Percentiles rank a stretch among this genome's conserved stretches.
Conservation (phyloP, 2,888 invertebrate species). For the Linyphia triangularis region DNA sequence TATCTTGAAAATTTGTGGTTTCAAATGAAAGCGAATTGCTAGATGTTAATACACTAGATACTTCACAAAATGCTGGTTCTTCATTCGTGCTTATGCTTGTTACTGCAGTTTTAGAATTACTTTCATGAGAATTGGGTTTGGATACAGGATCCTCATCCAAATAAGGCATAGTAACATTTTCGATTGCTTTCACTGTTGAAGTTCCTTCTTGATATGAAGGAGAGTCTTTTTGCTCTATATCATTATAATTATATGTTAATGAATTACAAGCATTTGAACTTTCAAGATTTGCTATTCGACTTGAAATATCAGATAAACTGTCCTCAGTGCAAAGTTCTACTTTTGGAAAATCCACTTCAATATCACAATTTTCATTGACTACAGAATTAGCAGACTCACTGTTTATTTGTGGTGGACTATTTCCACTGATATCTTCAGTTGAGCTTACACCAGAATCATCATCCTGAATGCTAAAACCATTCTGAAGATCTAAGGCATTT, state of each 20-base stretch:
- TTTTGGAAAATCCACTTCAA: background rate
- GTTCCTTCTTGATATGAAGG: background rate
- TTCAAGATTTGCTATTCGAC: background rate
- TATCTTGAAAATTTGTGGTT: background rate
- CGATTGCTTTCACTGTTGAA: background rate
- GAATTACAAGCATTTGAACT: background rate
- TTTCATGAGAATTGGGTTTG: background rate
- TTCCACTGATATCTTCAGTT: slow-evolving; percentile 65
- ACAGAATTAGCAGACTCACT: slow-evolving; percentile 1
- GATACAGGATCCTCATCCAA: slow-evolving; percentile 30
- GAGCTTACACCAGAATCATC: slow-evolving; percentile 71
- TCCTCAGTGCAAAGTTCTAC: background rate
- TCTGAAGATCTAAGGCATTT: slow-evolving; percentile 10
- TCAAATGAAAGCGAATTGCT: background rate
- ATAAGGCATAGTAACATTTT: background rate
- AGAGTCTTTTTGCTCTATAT: background rate
- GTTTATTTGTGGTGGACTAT: slow-evolving; percentile 44
- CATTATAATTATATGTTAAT: background rate
- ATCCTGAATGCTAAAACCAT: slow-evolving; percentile 54
- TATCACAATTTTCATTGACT: slow-evolving; percentile 8
- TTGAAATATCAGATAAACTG: background rate
- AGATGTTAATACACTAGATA: background rate
- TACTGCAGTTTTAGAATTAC: background rate
- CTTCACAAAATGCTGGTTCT: background rate
- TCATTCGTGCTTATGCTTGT: background rate